Evolutionary conservation across 2,113 vertebrate species (phyloP), one percentile per base, ranked within the genome.

Genomic region (Bettongia penicillata): DNA sequence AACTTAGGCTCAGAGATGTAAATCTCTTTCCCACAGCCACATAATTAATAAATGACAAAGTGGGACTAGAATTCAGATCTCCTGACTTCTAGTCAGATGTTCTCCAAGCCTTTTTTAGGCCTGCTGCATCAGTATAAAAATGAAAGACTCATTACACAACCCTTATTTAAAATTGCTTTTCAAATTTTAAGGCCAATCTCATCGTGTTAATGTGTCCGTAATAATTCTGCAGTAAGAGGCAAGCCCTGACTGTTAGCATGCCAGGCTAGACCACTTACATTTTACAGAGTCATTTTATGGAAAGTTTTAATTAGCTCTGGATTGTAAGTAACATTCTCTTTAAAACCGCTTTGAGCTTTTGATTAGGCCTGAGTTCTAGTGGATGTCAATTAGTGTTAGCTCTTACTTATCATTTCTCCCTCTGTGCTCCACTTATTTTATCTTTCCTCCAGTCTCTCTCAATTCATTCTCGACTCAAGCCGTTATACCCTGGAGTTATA

Each of bases 301-400:
- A 96, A 98, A 98, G 95, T 97, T 97, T 97, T 97, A 97, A 98
- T 98, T 98, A 98, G 95, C 95, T 93, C 89, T 97, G 95, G 95
- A 84, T 97, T 97, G 95, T 98, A 98, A 97, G 93, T 97, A 97
- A 98, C 97, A 61, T 96, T 96, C 96, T 97, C 95, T 93, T 97
- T 97, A 96, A 97, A 97, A 96, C 31, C 77, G 50, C 95, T 51
- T 92, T 90, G 92, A 92, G 92, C 1, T 0, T 97, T 96, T 97
- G 95, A 96, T 97, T 90, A 94, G 77, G 93, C 92, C 97, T 95
- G 89, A 25, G 89, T 94, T 96, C 94, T 89, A n/a, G 50, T 8
- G 53, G 89, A 61, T 77, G 68, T 93, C 93, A 96, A 92, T 95
- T 51, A 92, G 48, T 96, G 47, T 77, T 90, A 57, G 28, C 47